Evolutionary conservation across 2,888 invertebrate genomes (phyloP).

Genomic region (Drosophila mercatorum): DNA sequence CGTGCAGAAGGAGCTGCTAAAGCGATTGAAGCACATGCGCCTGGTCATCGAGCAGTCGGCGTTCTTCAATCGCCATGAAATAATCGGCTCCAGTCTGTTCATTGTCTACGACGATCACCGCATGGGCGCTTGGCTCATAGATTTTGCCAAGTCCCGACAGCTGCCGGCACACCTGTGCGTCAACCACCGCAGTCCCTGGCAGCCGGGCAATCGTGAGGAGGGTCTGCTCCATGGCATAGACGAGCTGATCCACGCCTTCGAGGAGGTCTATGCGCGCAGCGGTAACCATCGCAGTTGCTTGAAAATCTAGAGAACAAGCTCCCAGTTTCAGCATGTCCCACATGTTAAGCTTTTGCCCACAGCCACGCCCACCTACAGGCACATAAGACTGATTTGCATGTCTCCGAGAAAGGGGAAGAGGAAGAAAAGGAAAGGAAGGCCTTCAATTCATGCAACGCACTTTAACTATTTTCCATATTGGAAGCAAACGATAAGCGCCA

Average conservation of each 20-base stretch:
- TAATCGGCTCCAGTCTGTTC: constrained; percentile 96
- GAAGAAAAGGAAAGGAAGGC: constrained; percentile 11
- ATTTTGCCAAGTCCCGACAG: constrained; percentile 96
- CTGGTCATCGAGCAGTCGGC: constrained; percentile 92
- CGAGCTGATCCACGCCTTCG: constrained; percentile 91
- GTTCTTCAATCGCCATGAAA: constrained; percentile 95
- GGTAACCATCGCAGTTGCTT: constrained; percentile 72
- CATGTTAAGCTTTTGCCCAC: constrained; percentile 17
- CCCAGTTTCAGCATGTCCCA: neutral
- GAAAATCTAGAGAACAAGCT: constrained; percentile 65
- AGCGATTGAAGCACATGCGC: constrained; percentile 91
- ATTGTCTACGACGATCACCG: constrained; percentile 95
- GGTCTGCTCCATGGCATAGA: constrained; percentile 97
- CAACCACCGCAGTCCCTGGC: constrained; percentile 93
- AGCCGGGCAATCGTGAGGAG: constrained; percentile 98
- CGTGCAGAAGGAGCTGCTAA: constrained; percentile 88
- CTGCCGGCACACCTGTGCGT: constrained; percentile 89
- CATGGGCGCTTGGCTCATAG: constrained; percentile 98
- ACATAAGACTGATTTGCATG: constrained; percentile 66
- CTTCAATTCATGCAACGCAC: constrained; percentile 48
- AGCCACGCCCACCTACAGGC: constrained; percentile 27
- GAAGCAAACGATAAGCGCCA: constrained; percentile 51
- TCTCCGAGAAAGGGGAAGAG: constrained; percentile 3
- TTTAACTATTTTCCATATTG: constrained; percentile 72
- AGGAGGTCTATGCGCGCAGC: constrained; percentile 83